Conservation (phyloP, 2,113 vertebrate species). For the Sialia sialis region DNA sequence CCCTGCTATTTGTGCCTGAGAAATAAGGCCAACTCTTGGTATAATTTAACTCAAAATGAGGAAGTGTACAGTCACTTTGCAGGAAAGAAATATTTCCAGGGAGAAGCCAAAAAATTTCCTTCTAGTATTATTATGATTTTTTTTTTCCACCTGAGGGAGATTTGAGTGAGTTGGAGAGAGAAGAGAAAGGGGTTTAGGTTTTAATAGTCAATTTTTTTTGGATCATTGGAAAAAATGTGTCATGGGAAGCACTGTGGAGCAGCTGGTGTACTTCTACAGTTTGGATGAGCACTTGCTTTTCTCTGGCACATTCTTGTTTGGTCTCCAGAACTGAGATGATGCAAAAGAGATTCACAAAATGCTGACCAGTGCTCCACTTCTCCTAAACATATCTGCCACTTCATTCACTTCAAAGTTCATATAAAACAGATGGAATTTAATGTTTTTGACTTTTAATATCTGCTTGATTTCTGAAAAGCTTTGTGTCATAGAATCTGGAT, state of each 20-base stretch:
- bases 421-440: neutral
- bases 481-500: neutral
- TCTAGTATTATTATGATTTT: neutral
- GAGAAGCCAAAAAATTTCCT: neutral
- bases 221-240: neutral
- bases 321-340: neutral
- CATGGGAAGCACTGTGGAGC: neutral
- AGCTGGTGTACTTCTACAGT: neutral
- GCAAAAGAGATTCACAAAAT: neutral
- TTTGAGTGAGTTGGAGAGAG: neutral
- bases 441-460: neutral
- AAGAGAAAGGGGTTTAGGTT: neutral
- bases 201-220: neutral
- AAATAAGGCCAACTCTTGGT: neutral
- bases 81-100: neutral
- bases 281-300: neutral
- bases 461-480: neutral
- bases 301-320: neutral
- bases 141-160: neutral
- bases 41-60: neutral
- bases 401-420: neutral
- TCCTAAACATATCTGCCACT: neutral
- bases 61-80: neutral
- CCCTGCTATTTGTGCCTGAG: rapidly evolving
- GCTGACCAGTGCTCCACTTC: neutral